A percentile compares a stretch with the other conserved stretches of the same genome.
These are phyloP conservation scores for Drosophila ezoana DNA, from an alignment of 2,888 invertebrate genomes.

Conservation along the genomic window DNA sequence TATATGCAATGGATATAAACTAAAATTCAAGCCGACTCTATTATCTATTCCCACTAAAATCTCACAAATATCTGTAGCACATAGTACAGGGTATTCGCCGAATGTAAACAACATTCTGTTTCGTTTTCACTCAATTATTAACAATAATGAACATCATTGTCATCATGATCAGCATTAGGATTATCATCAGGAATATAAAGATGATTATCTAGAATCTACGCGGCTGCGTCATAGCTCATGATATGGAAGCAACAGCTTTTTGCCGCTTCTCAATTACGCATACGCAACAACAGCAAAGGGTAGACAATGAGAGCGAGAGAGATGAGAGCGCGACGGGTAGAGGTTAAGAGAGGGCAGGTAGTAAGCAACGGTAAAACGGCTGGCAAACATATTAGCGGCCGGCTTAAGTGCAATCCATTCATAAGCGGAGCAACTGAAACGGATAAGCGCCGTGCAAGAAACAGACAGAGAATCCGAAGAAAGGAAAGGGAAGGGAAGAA, in stretches of 20 bases:
- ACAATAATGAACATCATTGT: constrained; percentile 10
- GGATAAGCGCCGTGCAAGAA: constrained; percentile 49
- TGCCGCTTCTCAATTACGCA: constrained; percentile 57
- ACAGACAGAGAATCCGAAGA: constrained; percentile 14
- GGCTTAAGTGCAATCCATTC: constrained; percentile 70
- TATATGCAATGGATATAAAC: too few species aligned
- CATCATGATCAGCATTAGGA: constrained; percentile 8
- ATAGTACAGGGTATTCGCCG: neutral
- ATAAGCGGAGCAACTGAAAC: constrained; percentile 49
- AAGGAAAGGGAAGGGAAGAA: neutral
- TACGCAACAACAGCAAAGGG: constrained; percentile 25
- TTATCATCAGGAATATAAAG: constrained; percentile 17
- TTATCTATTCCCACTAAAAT: too few species aligned
- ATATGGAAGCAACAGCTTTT: constrained; percentile 52
- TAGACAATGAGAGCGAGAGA: constrained; percentile 1
- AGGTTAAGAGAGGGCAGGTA: constrained; percentile 32
- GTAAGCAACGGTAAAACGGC: constrained; percentile 50
- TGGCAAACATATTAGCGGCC: constrained; percentile 61
- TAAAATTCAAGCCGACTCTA: too few species aligned
- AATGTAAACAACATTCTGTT: neutral
- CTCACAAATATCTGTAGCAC: neutral
- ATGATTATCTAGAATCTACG: constrained; percentile 32
- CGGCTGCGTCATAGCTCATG: constrained; percentile 42
- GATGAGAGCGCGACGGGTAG: neutral
- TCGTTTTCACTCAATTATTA: constrained; percentile 1